Base-by-base conservation (phyloP, 2,113 vertebrate species). In the Sebastes schlegelii region DNA sequence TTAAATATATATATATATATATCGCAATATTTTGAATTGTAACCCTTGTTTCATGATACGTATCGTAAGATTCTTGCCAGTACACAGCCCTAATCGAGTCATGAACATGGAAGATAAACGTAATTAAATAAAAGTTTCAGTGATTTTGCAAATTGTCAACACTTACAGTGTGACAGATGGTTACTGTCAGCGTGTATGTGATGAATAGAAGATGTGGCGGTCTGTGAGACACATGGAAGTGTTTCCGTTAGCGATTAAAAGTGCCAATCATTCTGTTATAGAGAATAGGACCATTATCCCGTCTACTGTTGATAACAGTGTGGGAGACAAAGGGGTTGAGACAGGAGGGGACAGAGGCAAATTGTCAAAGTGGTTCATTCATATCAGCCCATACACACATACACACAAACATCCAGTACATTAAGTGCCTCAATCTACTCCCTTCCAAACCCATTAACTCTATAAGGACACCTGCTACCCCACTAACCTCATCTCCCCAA, bases 401-500 rank as follows among this genome's bases (percentile, higher is more conserved):
- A 74, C 51, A 16, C 42, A 48, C 12, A 62, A n/a, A 65, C 70
- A 21, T 19, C 46, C 45, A 70, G 69, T 61, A 12, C 73, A 81
- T 80, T 83, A 86, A 87, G 64, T 13, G 76, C 86, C 63, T 74
- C 65, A 65, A 88, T 82, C 64, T 70, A 80, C 63, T 69, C 77
- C 48, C 77, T 46, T 61, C 69, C 40, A 69, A 82, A 85, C 51
- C 48, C 89, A 93, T 89, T 88, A 90, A 91, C 80, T 77, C 84
- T 85, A 55, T 86, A 76, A 84, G 88, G 88, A 90, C 92, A 93
- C 91, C 91, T 93, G 92, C 92, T 92, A 82, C 91, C 91, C 86
- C 58, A 79, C 77, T 82, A 89, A 86, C 85, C 80, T 85, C 83
- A 61, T 83, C 78, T 58, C 19, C 87, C 86, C 86, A 80, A 40